Evolutionary conservation across 2,113 vertebrate species (phyloP), one percentile per base, ranked within the genome.

Genomic region (Madoqua kirkii): DNA sequence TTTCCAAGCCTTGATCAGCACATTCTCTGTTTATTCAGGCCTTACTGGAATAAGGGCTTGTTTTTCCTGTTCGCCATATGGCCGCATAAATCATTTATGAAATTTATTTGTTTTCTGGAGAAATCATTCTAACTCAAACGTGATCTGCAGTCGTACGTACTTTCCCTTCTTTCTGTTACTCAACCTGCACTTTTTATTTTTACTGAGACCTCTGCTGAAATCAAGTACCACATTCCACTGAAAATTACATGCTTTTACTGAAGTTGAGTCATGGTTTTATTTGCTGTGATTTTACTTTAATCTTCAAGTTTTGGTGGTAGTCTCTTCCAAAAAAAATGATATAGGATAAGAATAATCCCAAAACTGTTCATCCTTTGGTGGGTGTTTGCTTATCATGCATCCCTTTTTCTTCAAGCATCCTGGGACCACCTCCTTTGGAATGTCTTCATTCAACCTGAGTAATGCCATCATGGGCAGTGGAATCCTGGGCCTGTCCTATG

Each of bases 401-500:
- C 7, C 11, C 29, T 81, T 95, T 92, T 71, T 57, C 85, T 92
- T 95, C 79, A 98, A 99, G 99, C 99, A 99, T 95, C 99, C 98
- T 0, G 99, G 99, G 78, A 99, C 99, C 92, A 98, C 98, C 11
- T 99, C 99, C 12, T 99, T 99, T 52, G 99, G 99, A 90, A 99
- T 99, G 99, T 99, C 99, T 0, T 99, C 99, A 0, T 99, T 99
- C 98, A 99, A 99, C 97, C 98, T 99, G 98, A 99, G 99, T 97
- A 99, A 99, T 0, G 99, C 99, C 97, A 99, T 99, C 97, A 99
- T 99, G 99, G 99, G 99, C 97, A 99, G 99, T 0, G 99, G 99
- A 5, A 99, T 99, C 97, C 98, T 99, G 95, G 99, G 99, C 50
- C 98, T 99, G 83, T 99, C 99, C 54, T 99, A 99, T 25, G 99